Conservation (phyloP, 1,140 invertebrate species). For the Ephestia elutella region DNA sequence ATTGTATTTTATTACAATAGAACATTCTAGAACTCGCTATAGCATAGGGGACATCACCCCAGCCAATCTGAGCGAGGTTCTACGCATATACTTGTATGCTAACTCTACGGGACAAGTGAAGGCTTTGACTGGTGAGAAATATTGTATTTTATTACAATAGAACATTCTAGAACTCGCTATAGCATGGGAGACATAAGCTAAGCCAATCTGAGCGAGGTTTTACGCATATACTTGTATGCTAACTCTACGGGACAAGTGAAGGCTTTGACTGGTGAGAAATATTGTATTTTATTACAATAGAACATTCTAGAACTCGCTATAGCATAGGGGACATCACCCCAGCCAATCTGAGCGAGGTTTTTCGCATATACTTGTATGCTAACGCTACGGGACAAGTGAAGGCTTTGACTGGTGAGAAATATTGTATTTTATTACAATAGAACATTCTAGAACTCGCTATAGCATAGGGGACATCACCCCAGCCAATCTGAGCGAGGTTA, state of each 20-base stretch:
- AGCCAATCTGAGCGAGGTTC: constrained; percentile 92
- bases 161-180: constrained; percentile 88
- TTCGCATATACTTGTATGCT: constrained; percentile 91
- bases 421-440: no score
- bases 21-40: constrained; percentile 88
- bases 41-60: constrained; percentile 93
- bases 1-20: no score
- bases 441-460: constrained; percentile 92
- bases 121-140: constrained; percentile 78
- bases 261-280: constrained; percentile 78
- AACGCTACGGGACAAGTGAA: constrained; percentile 90
- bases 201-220: constrained; percentile 92
- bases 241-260: constrained; percentile 90
- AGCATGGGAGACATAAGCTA: constrained; percentile 93
- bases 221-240: constrained; percentile 91
- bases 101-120: constrained; percentile 90
- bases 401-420: constrained; percentile 81
- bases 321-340: constrained; percentile 93
- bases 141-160: no score
- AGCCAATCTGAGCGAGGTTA: constrained; percentile 91
- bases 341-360: constrained; percentile 91
- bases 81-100: constrained; percentile 91
- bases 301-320: constrained; percentile 88
- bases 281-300: no score
- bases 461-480: constrained; percentile 93